phyloP scores from a whole-genome alignment of 1,140 invertebrate genomes.

The Brevipalpus yothersi region DNA sequence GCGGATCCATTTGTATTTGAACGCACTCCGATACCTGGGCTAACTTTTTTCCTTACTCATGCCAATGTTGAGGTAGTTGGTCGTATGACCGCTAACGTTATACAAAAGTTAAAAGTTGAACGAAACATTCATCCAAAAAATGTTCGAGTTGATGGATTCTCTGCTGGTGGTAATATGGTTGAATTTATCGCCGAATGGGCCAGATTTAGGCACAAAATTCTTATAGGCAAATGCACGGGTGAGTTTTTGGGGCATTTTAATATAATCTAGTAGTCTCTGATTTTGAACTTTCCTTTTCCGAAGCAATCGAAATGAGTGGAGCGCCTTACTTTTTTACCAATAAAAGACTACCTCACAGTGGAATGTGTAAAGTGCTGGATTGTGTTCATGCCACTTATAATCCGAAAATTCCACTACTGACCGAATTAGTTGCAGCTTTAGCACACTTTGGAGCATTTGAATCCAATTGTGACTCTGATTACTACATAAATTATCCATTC shows the following conservation, averaged over 20 bases:
- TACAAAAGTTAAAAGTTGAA: background rate
- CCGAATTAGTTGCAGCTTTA: background rate
- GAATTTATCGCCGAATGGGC: background rate
- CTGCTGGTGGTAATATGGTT: background rate
- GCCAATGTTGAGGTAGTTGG: background rate
- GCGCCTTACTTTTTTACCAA: background rate
- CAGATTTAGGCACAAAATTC: background rate
- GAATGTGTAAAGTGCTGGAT: background rate
- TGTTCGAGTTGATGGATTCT: background rate
- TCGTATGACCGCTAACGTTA: background rate
- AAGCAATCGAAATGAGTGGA: background rate
- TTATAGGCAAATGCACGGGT: background rate
- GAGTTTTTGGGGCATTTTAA: no score
- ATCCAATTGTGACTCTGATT: background rate
- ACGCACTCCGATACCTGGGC: background rate
- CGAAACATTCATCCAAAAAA: background rate
- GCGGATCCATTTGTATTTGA: background rate
- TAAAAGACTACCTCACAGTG: background rate
- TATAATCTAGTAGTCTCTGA: background rate
- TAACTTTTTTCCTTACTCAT: background rate
- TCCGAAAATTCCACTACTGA: background rate
- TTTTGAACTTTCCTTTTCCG: background rate
- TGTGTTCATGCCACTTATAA: background rate
- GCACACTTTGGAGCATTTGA: background rate
- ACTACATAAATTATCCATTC: background rate